Base-by-base conservation (phyloP, 2,797 vertebrate species). In the Triplophysa bombifrons region DNA sequence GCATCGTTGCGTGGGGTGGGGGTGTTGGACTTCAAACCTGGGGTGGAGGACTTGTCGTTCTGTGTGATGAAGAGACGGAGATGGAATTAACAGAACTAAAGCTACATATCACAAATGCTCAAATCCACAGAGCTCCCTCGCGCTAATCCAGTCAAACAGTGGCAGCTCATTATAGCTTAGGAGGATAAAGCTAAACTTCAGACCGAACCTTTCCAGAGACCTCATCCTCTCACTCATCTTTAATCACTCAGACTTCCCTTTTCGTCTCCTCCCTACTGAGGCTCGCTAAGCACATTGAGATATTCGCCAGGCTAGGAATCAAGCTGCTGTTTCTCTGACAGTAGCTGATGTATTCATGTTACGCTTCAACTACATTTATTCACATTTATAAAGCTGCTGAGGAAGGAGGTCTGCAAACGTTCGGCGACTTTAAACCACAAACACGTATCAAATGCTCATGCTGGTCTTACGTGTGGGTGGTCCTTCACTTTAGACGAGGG, bases 401-500 rank as follows among this genome's bases (percentile, higher is more conserved):
- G 89, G 85, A 88, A 84, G 80, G 84, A 80, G 84, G 87, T 25
- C 46, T 63, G 85, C 82, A 25, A 72, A 86, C 84, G 84, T 86
- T 82, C 82, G 75, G 84, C 87, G 86, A 87, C 84, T 73, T 65
- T 44, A 80, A 48, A 74, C 11, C 41, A 51, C 58, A 76, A 79
- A 76, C 16, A 67, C 44, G 50, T 41, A 50, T 81, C 89, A 34
- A 41, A 12, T 88, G 88, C 88, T 55, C 41, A 16, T 44, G 4
- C 25, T 25, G 56, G 0, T 89, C 94, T 0, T 92, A 98, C 96
- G 30, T 98, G 96, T 91, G 95, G 89, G 87, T 98, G 94, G 90
- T 98, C 97, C 91, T 98, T 98, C 25, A 96, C 96, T 92, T 98
- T 98, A 86, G 97, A 98, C 72, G 97, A 98, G 4, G 96, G 97